Base-by-base conservation (phyloP, 30 jellyfish, hydroid and myxozoan species). In the Pseudorhiza aurosa region DNA sequence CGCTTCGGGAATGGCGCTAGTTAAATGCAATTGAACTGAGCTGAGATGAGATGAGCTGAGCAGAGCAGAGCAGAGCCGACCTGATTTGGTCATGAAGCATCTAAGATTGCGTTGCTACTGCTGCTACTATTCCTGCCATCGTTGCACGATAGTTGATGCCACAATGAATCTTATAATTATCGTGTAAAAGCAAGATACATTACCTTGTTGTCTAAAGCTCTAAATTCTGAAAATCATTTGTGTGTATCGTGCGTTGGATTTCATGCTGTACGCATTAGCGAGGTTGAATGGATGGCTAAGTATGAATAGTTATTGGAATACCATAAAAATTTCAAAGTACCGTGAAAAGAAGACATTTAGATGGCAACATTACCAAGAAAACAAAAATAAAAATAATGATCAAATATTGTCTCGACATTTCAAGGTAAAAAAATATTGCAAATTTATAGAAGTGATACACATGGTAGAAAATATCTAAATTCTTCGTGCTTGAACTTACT, bases 391-490 rank as follows among this genome's bases (percentile, higher is more conserved):
- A 8, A 15, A 47, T 15, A 15, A 47, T 47, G n/a, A 17, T 47
- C 25, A 47, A 47, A 47, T 8, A 26, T 2, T 47, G 62, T 26
- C 53, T 39, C 9, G 30, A 60, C 53, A 27, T 1, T 14, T 49
- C 43, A 45, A 44, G 50, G 72, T 71, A 71, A 71, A 71, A 71
- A 71, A 71, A 71, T 71, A 71, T 71, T 53, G 85, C 63, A 71
- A 71, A 71, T 46, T 71, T 50, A 46, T 35, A 65, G 85, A 71
- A 45, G 63, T 71, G 85, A 46, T 27, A 30, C 47, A 49, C 60
- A 10, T 50, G 62, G 50, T 71, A 71, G 55, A 71, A 71, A 71
- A 71, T 71, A 53, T 35, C 29, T 32, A 36, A 31, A 71, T 71
- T 46, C 50, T 71, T 21, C 46, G 79, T 65, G 79, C 79, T 39